A percentile compares a stretch with the other conserved stretches of the same genome.
Conservation (phyloP, 2,888 invertebrate genomes). For the Augiades crinisus region DNA sequence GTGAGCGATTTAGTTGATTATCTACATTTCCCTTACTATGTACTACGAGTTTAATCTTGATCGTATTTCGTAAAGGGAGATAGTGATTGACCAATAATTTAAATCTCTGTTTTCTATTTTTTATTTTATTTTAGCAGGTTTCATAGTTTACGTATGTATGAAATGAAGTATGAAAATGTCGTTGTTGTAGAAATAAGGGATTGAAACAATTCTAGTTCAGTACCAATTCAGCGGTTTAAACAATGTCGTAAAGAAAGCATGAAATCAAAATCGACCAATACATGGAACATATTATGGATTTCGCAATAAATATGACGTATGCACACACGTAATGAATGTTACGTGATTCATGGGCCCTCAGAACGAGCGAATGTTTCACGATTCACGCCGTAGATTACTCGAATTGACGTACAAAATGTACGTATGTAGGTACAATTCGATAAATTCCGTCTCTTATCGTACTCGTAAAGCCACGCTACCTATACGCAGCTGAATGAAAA, state of each 20-base stretch:
- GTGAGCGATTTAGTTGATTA: background rate
- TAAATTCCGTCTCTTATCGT: constrained; percentile 29
- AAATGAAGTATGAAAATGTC: too few relatives aligned
- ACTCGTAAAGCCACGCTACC: constrained; percentile 30
- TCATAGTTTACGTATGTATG: too few relatives aligned
- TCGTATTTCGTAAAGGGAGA: too few relatives aligned
- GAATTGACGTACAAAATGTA: constrained; percentile 22
- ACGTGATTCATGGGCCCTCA: background rate
- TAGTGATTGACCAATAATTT: too few relatives aligned
- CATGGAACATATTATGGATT: background rate
- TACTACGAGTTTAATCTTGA: background rate
- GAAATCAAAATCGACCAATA: background rate
- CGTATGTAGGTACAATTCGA: constrained; percentile 29
- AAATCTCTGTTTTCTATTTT: too few relatives aligned
- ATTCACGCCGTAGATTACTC: constrained; percentile 16
- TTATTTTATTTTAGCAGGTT: too few relatives aligned
- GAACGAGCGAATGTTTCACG: too few relatives aligned
- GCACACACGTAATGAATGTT: constrained; percentile 6
- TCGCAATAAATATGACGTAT: background rate
- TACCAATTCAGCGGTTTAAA: too few relatives aligned
- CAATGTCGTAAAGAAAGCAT: background rate
- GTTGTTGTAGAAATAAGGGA: too few relatives aligned
- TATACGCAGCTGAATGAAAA: constrained; percentile 47
- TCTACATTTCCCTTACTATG: background rate
- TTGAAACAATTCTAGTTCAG: too few relatives aligned